Percentiles rank a stretch among this genome's conserved stretches.
These are phyloP conservation scores for Campylorhamphus procurvoides DNA, from an alignment of 2,113 vertebrate species.

Conservation along the genomic window DNA sequence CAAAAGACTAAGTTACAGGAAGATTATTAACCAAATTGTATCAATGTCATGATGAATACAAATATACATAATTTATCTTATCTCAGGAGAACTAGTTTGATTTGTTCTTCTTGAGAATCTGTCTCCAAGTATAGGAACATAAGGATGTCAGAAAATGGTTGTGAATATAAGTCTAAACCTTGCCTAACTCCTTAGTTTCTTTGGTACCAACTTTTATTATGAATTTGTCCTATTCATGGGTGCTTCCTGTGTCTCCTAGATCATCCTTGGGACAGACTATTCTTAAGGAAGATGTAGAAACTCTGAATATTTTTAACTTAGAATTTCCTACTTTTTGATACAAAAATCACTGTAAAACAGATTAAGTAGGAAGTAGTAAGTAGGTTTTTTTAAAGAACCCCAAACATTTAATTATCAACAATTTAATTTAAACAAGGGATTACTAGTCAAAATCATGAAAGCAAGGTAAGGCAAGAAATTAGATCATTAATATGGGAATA, in stretches of 20 bases:
- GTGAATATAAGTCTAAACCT: not conserved
- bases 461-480: not conserved
- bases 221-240: not conserved
- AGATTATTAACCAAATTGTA: not conserved
- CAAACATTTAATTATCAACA: not conserved
- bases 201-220: not conserved
- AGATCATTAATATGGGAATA: not conserved
- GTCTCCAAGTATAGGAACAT: not conserved
- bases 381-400: not conserved
- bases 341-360: not conserved
- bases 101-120: not conserved
- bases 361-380: not conserved
- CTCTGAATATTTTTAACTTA: not conserved
- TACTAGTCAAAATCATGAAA: not conserved
- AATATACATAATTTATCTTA: not conserved
- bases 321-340: not conserved
- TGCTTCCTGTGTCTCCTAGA: not conserved
- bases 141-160: not conserved
- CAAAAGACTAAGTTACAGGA: not conserved
- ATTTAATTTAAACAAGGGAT: not conserved
- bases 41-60: not conserved
- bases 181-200: not conserved
- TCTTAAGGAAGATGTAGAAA: not conserved
- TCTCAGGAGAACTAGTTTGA: not conserved
- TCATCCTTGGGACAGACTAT: not conserved